phyloP scores from a whole-genome alignment of 2,113 vertebrate genomes.

The Phaethornis superciliosus region DNA sequence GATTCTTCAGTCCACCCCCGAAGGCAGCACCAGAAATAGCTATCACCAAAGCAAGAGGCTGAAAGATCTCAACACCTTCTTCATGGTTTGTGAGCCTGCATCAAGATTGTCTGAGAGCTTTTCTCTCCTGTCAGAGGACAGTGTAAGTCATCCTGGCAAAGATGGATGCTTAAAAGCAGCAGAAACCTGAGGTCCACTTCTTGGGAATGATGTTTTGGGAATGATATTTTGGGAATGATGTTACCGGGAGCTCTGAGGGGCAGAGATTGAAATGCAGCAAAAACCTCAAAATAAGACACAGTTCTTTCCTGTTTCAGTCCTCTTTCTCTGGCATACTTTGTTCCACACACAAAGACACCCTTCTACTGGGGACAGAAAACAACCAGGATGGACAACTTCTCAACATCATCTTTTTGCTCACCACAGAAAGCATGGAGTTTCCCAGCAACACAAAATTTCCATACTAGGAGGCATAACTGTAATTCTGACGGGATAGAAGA shows the following conservation, averaged over 20 bases:
- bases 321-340: not conserved
- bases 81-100: rapidly evolving
- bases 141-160: rapidly evolving
- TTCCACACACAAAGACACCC: not conserved
- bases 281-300: not conserved
- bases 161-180: rapidly evolving
- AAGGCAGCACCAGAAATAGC: not conserved
- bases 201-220: not conserved
- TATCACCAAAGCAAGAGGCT: too few relatives aligned
- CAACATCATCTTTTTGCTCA: rapidly evolving
- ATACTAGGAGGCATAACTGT: not conserved
- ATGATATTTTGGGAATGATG: not conserved
- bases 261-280: rapidly evolving
- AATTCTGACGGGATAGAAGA: not conserved
- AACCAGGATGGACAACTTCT: not conserved
- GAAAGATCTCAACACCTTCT: not conserved
- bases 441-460: not conserved
- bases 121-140: not conserved
- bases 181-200: rapidly evolving
- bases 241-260: rapidly evolving
- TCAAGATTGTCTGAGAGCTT: not conserved
- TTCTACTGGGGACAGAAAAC: not conserved
- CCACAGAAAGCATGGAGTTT: rapidly evolving
- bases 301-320: not conserved
- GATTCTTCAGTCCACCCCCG: not conserved